Conservation (phyloP, 2,888 invertebrate species). For the Bimastos eiseni region DNA sequence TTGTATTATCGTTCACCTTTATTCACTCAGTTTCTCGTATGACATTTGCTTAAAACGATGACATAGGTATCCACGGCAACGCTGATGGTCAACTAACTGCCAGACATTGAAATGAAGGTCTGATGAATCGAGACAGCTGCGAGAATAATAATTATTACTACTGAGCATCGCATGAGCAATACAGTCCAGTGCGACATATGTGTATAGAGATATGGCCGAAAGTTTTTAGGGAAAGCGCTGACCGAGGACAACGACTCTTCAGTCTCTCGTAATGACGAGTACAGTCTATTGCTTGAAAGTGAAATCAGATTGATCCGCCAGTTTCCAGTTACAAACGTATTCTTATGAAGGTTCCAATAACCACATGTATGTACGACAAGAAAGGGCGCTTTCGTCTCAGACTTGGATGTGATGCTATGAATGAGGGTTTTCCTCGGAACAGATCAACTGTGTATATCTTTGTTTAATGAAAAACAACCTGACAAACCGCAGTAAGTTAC, state of each 20-base stretch:
- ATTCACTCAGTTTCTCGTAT: background rate
- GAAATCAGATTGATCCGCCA: background rate
- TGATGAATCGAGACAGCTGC: background rate
- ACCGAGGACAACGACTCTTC: background rate
- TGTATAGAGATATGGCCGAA: background rate
- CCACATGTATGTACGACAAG: background rate
- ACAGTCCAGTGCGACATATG: background rate
- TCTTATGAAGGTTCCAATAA: background rate
- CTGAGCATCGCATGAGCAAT: background rate
- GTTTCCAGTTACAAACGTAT: too few relatives aligned
- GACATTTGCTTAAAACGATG: background rate
- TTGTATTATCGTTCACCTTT: background rate
- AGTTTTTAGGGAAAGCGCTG: background rate
- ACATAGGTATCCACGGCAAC: background rate
- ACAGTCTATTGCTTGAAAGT: background rate
- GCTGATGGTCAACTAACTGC: background rate
- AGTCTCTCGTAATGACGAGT: too few relatives aligned
- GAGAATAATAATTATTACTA: background rate
- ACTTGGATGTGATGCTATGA: background rate
- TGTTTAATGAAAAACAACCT: too few relatives aligned
- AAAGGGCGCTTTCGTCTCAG: background rate
- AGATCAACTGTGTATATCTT: background rate
- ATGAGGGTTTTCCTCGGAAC: background rate
- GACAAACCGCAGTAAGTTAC: too few relatives aligned
- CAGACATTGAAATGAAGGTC: background rate